Evolutionary conservation across 2,113 vertebrate genomes (phyloP).

Genomic region (Cyprinus carpio): DNA sequence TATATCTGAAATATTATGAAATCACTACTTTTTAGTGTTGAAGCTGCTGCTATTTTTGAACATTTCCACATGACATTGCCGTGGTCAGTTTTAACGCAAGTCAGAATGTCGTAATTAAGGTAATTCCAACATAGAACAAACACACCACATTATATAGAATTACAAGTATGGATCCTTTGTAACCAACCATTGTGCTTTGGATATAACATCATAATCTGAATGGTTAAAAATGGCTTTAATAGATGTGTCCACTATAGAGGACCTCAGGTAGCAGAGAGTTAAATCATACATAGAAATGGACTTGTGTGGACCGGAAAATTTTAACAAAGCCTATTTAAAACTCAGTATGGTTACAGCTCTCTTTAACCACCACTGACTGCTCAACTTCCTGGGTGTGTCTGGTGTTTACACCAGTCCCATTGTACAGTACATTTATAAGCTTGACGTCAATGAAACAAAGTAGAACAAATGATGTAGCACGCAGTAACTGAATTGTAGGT

Average conservation of each 20-base stretch:
- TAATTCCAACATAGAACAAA: not conserved
- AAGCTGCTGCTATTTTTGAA: not conserved
- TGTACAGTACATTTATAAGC: not conserved
- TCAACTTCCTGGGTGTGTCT: conserved; percentile 49
- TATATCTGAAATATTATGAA: not conserved
- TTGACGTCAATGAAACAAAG: not conserved
- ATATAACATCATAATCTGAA: not conserved
- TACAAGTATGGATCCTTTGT: not conserved
- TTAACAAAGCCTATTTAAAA: conserved; percentile 44
- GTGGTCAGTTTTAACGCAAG: not conserved
- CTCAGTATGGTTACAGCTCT: conserved; percentile 34
- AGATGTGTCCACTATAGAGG: not conserved
- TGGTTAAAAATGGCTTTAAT: not conserved
- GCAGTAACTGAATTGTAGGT: not conserved
- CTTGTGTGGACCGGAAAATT: conserved; percentile 34
- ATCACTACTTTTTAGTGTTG: not conserved
- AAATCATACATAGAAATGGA: not conserved
- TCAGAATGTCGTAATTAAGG: not conserved
- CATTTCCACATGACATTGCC: not conserved
- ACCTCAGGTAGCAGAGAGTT: not conserved
- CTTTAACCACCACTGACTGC: conserved; percentile 16
- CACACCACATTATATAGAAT: not conserved
- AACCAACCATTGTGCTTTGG: too few relatives aligned
- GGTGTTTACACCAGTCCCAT: conserved; percentile 14
- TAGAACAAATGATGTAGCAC: not conserved